Conservation (phyloP, 2,888 invertebrate species). For the Melinopterus prodromus region DNA sequence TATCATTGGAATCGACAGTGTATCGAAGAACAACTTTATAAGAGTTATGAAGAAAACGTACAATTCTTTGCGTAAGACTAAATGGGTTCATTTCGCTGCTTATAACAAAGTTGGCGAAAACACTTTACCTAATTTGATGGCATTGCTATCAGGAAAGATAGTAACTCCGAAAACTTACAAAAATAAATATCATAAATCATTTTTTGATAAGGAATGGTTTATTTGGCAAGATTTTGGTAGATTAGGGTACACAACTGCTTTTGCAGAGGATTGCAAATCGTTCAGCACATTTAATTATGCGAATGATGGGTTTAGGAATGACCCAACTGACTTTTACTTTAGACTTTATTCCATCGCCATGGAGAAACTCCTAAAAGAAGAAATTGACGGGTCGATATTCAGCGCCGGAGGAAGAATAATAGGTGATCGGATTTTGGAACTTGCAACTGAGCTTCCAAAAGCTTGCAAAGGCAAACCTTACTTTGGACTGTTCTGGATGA, state of each 20-base stretch:
- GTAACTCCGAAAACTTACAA: constrained; percentile 70
- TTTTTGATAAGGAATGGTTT: constrained; percentile 75
- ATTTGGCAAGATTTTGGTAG: constrained; percentile 80
- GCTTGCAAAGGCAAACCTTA: constrained; percentile 62
- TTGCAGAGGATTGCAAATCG: constrained; percentile 77
- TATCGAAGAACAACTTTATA: constrained; percentile 80
- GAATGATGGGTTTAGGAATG: constrained; percentile 74
- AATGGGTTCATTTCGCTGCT: constrained; percentile 52
- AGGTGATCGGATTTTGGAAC: constrained; percentile 56
- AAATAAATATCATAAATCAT: constrained; percentile 62
- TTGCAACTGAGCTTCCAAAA: background rate
- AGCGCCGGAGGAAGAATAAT: constrained; percentile 71
- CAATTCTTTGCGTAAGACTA: constrained; percentile 68
- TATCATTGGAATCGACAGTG: constrained; percentile 84
- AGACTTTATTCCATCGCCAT: constrained; percentile 78
- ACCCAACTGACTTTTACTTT: constrained; percentile 85
- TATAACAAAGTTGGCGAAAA: constrained; percentile 82
- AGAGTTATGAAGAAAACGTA: constrained; percentile 78
- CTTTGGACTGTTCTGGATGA: constrained; percentile 84
- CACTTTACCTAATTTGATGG: constrained; percentile 89
- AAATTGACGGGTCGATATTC: constrained; percentile 9
- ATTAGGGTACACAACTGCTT: constrained; percentile 79
- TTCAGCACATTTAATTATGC: constrained; percentile 80
- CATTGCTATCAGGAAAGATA: constrained; percentile 75
- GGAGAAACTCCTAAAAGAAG: constrained; percentile 57